Conservation (phyloP, 2,797 vertebrate species). For the Danio aesculapii region DNA sequence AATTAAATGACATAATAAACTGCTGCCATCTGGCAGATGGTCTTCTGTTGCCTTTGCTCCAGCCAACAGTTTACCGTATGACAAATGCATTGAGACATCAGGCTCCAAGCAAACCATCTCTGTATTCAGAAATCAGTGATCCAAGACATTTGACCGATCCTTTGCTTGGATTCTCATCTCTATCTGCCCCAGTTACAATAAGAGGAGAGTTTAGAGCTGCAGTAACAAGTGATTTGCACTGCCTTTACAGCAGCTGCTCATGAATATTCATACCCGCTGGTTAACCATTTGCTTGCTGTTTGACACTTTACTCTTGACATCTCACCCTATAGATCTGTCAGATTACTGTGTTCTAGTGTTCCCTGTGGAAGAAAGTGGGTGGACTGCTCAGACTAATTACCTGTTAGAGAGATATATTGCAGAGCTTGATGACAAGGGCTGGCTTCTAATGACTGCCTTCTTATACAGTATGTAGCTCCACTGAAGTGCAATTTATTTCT, state of each 20-base stretch:
- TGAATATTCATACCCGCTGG: slow-evolving; percentile 43
- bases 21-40: slow-evolving; percentile 6
- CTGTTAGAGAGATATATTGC: slow-evolving; percentile 5
- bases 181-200: not conserved
- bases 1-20: not conserved
- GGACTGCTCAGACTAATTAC: slow-evolving; percentile 1
- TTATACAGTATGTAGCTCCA: not conserved
- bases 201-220: not conserved
- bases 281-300: slow-evolving; percentile 21
- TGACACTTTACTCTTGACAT: slow-evolving; percentile 20
- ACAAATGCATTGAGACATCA: slow-evolving; percentile 6
- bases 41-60: not conserved
- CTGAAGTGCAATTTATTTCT: not conserved
- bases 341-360: not conserved
- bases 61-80: not conserved
- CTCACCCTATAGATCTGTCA: slow-evolving; percentile 13
- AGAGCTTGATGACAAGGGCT: not conserved
- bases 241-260: slow-evolving; percentile 48
- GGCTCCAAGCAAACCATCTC: not conserved
- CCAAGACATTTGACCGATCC: not conserved
- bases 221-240: slow-evolving; percentile 13
- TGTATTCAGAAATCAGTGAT: slow-evolving; percentile 7
- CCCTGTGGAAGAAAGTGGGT: not conserved
- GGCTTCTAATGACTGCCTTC: not conserved
- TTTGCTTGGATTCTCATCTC: not conserved